A percentile compares a stretch with the other conserved stretches of the same genome.
These are phyloP conservation scores for Aphaenogaster rudis DNA, from an alignment of 1,140 invertebrate species.

Conservation along the genomic window DNA sequence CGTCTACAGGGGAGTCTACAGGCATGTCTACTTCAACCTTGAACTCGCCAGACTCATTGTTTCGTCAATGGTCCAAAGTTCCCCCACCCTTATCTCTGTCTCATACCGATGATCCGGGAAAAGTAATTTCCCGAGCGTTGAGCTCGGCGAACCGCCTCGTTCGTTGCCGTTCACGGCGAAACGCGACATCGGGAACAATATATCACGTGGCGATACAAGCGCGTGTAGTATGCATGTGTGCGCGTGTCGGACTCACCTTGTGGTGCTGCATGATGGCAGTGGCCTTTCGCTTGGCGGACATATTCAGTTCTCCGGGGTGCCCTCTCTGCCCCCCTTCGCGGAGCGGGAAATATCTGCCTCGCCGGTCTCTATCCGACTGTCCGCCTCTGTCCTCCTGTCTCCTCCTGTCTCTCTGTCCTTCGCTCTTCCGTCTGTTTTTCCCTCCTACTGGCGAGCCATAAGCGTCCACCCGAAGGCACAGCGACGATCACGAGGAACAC, in stretches of 20 bases:
- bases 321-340: conserved; percentile 66
- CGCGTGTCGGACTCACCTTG: conserved; percentile 85
- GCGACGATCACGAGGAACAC: conserved; percentile 48
- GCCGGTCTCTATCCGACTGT: conserved; percentile 48
- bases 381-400: conserved; percentile 45
- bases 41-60: neutral
- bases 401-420: conserved; percentile 34
- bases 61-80: neutral
- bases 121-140: neutral
- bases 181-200: neutral
- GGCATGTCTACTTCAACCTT: neutral
- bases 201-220: conserved; percentile 35
- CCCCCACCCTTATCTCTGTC: neutral
- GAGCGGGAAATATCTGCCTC: conserved; percentile 61
- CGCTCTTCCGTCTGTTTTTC: conserved; percentile 39
- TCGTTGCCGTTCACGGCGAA: neutral
- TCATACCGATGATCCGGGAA: neutral
- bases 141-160: neutral
- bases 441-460: conserved; percentile 39
- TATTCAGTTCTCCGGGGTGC: conserved; percentile 80
- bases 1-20: neutral
- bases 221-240: neutral
- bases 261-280: conserved; percentile 89
- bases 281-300: conserved; percentile 89
- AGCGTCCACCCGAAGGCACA: conserved; percentile 44